These are phyloP conservation scores for Phylloscopus trochilus DNA, from an alignment of 2,113 vertebrate genomes.

Conservation along the genomic window DNA sequence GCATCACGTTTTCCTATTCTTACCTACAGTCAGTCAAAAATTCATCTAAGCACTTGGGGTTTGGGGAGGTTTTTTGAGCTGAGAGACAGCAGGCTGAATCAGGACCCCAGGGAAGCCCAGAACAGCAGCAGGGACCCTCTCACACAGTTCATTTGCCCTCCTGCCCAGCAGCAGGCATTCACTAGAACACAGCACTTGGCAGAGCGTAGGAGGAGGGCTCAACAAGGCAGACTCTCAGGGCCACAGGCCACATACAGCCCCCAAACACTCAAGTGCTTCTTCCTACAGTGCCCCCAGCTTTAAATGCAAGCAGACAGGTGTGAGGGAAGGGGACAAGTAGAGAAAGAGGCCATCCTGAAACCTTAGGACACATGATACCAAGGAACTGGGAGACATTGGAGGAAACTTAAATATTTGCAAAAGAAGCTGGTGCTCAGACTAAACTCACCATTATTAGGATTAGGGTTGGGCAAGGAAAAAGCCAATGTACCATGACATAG, in stretches of 20 bases:
- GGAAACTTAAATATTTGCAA: background rate
- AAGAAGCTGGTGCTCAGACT: background rate
- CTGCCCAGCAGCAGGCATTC: background rate
- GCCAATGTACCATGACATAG: fast-evolving
- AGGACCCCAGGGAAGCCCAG: background rate
- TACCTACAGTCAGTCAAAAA: background rate
- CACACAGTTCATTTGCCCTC: fast-evolving
- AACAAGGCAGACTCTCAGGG: background rate
- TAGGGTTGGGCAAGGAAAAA: fast-evolving
- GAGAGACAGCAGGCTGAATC: background rate
- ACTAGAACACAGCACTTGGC: background rate
- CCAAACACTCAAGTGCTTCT: background rate
- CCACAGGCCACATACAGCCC: fast-evolving
- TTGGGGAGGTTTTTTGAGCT: background rate
- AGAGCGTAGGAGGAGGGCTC: fast-evolving
- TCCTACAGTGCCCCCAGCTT: background rate
- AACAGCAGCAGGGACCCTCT: background rate
- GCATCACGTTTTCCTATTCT: background rate
- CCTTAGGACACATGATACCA: fast-evolving
- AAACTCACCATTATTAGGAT: background rate
- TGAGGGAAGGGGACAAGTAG: fast-evolving
- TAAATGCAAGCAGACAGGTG: fast-evolving
- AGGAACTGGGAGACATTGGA: background rate
- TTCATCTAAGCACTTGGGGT: fast-evolving
- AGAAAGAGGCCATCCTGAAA: background rate